Evolutionary conservation across 2,113 vertebrate genomes (phyloP).

Genomic region (Pycnonotus jocosus): DNA sequence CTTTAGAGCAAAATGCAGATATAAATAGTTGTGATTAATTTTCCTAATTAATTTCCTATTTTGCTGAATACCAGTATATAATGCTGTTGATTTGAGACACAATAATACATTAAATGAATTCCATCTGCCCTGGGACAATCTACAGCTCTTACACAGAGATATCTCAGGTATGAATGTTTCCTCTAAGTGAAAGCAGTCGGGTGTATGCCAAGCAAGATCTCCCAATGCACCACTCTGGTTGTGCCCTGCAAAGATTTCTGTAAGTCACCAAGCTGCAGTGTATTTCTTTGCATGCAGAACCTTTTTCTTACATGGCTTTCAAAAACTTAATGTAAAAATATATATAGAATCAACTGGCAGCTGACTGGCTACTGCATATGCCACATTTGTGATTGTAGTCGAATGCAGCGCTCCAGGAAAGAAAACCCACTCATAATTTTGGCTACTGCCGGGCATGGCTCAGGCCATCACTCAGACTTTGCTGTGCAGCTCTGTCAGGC

Average conservation of each 20-base stretch:
- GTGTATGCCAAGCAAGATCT: background rate
- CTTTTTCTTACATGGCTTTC: slow-evolving; percentile 4
- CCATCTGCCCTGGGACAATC: background rate
- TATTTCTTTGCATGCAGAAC: background rate
- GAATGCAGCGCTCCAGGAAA: background rate
- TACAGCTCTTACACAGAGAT: background rate
- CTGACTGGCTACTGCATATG: slow-evolving; percentile 4
- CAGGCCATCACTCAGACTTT: background rate
- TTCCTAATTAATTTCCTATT: background rate
- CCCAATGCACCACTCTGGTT: background rate
- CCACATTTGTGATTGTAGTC: background rate
- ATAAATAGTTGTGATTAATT: background rate
- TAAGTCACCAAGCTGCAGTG: background rate
- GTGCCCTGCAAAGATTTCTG: background rate
- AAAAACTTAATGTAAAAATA: slow-evolving; percentile 16
- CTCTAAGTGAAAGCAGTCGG: background rate
- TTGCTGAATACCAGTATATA: background rate
- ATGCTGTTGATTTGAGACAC: background rate
- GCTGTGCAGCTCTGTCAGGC: slow-evolving; percentile 25
- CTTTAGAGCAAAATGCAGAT: background rate
- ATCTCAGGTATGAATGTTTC: background rate
- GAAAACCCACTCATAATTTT: background rate
- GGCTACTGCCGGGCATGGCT: slow-evolving; percentile 15
- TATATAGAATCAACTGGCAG: slow-evolving; percentile 29
- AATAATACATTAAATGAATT: background rate